phyloP scores from a whole-genome alignment of 2,797 vertebrate genomes.

The Gymnothorax javanicus region DNA sequence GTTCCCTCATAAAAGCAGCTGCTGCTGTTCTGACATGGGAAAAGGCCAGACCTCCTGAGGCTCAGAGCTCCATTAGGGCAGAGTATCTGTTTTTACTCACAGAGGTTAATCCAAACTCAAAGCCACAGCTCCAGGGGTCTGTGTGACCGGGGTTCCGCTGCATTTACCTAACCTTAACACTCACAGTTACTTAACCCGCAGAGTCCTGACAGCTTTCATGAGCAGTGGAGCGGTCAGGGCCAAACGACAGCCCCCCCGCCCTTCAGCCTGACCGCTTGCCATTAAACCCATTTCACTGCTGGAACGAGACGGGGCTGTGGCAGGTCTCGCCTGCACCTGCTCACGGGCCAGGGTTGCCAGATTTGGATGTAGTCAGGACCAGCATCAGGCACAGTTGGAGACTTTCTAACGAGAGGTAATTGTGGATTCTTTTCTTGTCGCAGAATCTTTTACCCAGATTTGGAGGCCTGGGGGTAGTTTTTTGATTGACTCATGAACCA shows the following conservation, averaged over 20 bases:
- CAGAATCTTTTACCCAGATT: too few relatives aligned
- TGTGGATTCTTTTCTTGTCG: too few relatives aligned
- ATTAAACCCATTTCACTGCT: neutral
- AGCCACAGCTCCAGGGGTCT: neutral
- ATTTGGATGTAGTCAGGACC: neutral
- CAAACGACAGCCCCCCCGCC: neutral
- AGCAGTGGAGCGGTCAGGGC: neutral
- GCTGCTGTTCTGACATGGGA: neutral
- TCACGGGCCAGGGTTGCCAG: neutral
- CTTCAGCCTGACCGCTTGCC: neutral
- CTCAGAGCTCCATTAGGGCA: neutral
- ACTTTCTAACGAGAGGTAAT: too few relatives aligned
- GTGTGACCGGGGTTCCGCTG: neutral
- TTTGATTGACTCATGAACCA: too few relatives aligned
- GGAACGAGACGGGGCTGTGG: neutral
- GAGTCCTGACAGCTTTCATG: conserved; percentile 7
- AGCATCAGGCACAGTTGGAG: too few relatives aligned
- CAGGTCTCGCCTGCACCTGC: neutral
- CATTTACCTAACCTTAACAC: conserved; percentile 11
- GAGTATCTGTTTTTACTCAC: conserved; percentile 6
- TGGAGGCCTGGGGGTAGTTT: too few relatives aligned
- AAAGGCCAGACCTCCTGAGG: neutral
- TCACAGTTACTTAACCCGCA: neutral
- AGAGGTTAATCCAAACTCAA: conserved; percentile 9
- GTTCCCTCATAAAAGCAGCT: neutral